Conservation (phyloP, 2,113 vertebrate species). For the Cyprichromis sp. region DNA sequence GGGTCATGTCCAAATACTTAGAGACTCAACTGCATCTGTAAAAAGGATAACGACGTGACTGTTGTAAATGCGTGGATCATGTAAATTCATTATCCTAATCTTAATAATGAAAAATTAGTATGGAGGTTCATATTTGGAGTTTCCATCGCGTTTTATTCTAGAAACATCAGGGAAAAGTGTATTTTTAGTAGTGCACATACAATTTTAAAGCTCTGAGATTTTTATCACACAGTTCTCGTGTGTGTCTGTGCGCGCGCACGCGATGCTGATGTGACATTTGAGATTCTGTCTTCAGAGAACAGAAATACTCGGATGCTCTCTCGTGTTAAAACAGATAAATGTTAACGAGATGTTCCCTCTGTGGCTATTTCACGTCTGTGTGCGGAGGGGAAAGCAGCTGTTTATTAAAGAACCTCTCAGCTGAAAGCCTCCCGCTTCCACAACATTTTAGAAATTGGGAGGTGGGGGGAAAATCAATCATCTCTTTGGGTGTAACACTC, state of each 20-base stretch:
- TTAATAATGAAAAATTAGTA: rapidly evolving
- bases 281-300: background rate
- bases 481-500: background rate
- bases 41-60: background rate
- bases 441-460: background rate
- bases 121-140: background rate
- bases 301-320: background rate
- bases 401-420: background rate
- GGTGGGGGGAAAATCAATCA: background rate
- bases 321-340: background rate
- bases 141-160: background rate
- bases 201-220: background rate
- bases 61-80: background rate
- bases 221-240: background rate
- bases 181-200: background rate
- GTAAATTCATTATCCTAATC: background rate
- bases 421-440: background rate
- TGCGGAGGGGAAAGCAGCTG: background rate
- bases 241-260: rapidly evolving
- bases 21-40: background rate
- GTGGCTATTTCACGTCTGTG: background rate
- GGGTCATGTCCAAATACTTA: background rate
- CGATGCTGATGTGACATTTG: background rate
- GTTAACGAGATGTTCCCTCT: background rate
- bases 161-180: background rate